Percentiles rank a stretch among this genome's conserved stretches.
Evolutionary conservation across 2,113 vertebrate genomes (phyloP).

Genomic region (Mirounga angustirostris): DNA sequence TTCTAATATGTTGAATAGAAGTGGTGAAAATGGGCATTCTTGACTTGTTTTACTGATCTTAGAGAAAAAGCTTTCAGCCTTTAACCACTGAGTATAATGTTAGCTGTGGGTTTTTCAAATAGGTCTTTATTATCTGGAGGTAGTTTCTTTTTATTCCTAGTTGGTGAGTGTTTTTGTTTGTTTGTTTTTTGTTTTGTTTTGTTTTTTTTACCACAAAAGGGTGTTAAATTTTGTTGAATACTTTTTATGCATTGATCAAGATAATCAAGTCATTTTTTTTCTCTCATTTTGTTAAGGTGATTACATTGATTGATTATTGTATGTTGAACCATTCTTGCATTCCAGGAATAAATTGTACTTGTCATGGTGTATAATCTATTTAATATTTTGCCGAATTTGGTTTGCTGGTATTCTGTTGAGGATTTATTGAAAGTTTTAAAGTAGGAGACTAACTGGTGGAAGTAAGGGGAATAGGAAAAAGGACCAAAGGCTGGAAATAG

Average conservation of each 20-base stretch:
- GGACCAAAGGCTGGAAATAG: background rate
- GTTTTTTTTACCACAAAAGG: background rate
- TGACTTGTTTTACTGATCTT: background rate
- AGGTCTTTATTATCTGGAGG: background rate
- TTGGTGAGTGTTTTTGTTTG: background rate
- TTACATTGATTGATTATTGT: background rate
- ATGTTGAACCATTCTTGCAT: background rate
- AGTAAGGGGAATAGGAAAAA: background rate
- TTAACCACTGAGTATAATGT: background rate
- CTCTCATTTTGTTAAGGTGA: background rate
- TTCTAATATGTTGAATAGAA: background rate
- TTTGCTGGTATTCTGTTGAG: slow-evolving; percentile 23
- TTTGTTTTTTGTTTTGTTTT: background rate
- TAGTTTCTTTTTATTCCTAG: slow-evolving; percentile 24
- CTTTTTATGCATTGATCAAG: background rate
- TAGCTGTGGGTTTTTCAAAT: background rate
- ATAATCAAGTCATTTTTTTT: background rate
- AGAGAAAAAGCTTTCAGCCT: background rate
- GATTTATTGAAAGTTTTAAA: slow-evolving; percentile 39
- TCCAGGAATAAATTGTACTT: background rate
- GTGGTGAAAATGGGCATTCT: background rate
- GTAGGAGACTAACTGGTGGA: background rate
- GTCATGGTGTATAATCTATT: background rate
- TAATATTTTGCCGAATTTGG: background rate
- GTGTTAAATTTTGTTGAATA: background rate